A percentile compares a stretch with the other conserved stretches of the same genome.
These are phyloP conservation scores for Amphibalanus amphitrite DNA, from an alignment of 1,140 invertebrate genomes.

Conservation along the genomic window DNA sequence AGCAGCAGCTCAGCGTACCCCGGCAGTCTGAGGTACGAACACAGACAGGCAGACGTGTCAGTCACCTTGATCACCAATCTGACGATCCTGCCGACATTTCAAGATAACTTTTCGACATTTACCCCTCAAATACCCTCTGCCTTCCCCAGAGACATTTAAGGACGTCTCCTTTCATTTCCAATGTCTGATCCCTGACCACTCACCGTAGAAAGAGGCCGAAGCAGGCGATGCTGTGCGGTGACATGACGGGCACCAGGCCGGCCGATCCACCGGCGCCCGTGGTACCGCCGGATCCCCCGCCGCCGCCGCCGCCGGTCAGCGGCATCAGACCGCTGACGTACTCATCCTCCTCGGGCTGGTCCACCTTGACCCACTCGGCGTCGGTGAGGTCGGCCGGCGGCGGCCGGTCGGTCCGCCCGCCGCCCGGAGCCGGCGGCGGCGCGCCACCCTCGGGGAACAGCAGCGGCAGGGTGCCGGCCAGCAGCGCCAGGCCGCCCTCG, in stretches of 20 bases:
- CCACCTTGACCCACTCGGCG: slow-evolving; percentile 9
- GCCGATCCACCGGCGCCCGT: slow-evolving; percentile 13
- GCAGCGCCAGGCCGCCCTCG: slow-evolving; percentile 64
- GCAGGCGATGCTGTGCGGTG: slow-evolving; percentile 72
- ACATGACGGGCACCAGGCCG: slow-evolving; percentile 33
- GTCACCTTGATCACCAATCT: too few species aligned
- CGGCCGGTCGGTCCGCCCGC: slow-evolving; percentile 10
- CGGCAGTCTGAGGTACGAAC: slow-evolving; percentile 33
- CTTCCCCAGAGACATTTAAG: too few species aligned
- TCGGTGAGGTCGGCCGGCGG: slow-evolving; percentile 14
- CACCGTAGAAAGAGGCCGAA: slow-evolving; percentile 64
- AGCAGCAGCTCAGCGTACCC: slow-evolving; percentile 75
- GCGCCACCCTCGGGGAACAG: slow-evolving; percentile 51
- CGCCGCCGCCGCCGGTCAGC: slow-evolving; percentile 14
- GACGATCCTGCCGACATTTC: too few species aligned
- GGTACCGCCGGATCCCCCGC: slow-evolving; percentile 7
- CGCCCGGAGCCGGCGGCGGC: slow-evolving; percentile 11
- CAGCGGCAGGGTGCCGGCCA: slow-evolving; percentile 67
- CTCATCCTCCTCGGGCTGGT: slow-evolving; percentile 11
- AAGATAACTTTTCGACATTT: too few species aligned
- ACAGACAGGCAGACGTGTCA: too few species aligned
- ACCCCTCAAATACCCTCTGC: too few species aligned
- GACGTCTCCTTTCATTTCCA: too few species aligned
- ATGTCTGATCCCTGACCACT: too few species aligned
- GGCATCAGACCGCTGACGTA: slow-evolving; percentile 14